phyloP scores from a whole-genome alignment of 2,797 vertebrate species.

The Malacoraja senta region DNA sequence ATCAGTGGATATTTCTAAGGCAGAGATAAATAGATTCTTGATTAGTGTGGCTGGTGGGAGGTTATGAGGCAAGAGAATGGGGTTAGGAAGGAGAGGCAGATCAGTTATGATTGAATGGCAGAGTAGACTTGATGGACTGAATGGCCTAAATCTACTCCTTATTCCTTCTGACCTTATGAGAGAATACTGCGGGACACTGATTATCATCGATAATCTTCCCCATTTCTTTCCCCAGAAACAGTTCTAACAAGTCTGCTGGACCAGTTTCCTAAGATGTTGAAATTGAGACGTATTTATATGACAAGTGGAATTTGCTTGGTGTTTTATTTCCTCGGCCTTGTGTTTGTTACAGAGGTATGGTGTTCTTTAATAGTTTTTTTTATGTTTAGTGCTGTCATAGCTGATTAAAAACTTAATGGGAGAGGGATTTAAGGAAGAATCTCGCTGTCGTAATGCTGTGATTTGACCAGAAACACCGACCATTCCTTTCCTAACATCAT shows the following conservation, averaged over 20 bases:
- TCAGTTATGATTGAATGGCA: too few species aligned
- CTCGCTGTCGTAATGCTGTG: background rate
- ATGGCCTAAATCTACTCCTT: too few species aligned
- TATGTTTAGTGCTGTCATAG: background rate
- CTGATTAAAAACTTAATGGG: background rate
- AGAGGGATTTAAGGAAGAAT: background rate
- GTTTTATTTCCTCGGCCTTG: slow-evolving; percentile 74
- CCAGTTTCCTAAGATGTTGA: slow-evolving; percentile 65
- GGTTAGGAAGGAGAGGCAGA: too few species aligned
- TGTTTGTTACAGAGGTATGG: slow-evolving; percentile 80
- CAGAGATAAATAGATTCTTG: too few species aligned
- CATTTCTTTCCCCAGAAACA: slow-evolving; percentile 64
- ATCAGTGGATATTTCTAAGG: too few species aligned
- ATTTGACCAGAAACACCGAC: too few species aligned
- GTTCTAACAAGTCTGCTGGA: slow-evolving; percentile 78
- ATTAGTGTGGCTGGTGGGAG: too few species aligned
- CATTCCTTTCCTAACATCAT: too few species aligned
- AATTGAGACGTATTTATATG: slow-evolving; percentile 60
- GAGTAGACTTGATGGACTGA: too few species aligned
- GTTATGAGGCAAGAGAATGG: too few species aligned
- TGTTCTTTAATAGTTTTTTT: background rate
- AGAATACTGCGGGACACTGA: background rate
- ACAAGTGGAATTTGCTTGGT: slow-evolving; percentile 59
- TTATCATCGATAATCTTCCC: background rate
- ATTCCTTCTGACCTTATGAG: too few species aligned